These are phyloP conservation scores for Triops longicaudatus DNA, from an alignment of 1,140 invertebrate genomes.

Conservation along the genomic window DNA sequence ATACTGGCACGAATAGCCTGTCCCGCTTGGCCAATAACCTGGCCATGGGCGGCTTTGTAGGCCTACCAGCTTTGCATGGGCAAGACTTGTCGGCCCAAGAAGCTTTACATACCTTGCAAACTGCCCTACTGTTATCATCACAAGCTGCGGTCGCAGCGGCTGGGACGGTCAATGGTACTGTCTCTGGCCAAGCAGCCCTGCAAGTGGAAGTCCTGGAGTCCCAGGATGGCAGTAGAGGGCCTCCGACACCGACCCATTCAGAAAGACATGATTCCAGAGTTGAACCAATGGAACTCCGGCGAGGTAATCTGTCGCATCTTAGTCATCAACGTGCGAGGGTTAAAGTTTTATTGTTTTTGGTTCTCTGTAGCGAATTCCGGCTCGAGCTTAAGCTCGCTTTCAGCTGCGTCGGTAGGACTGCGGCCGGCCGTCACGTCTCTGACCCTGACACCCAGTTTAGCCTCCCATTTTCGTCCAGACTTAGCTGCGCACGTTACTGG, in stretches of 20 bases:
- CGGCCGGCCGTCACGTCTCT: slow-evolving; percentile 37
- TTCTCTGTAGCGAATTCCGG: slow-evolving; percentile 27
- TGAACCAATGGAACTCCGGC: slow-evolving; percentile 44
- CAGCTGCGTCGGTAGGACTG: slow-evolving; percentile 45
- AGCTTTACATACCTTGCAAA: slow-evolving; percentile 53
- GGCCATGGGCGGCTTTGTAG: slow-evolving; percentile 33
- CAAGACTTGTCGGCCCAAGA: slow-evolving; percentile 46
- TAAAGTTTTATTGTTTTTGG: slow-evolving; percentile 21
- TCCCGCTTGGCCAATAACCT: slow-evolving; percentile 11
- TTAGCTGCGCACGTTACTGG: slow-evolving; percentile 81
- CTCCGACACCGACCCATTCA: slow-evolving; percentile 60
- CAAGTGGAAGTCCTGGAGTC: slow-evolving; percentile 32
- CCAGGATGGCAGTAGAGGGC: slow-evolving; percentile 44
- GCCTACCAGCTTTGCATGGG: slow-evolving; percentile 38
- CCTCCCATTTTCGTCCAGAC: slow-evolving; percentile 84
- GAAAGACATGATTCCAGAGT: slow-evolving; percentile 51
- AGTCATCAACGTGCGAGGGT: not conserved
- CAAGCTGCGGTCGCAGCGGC: slow-evolving; percentile 36
- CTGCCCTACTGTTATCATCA: slow-evolving; percentile 45
- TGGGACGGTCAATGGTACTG: slow-evolving; percentile 35
- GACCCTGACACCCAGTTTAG: slow-evolving; percentile 72
- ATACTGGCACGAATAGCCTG: not conserved
- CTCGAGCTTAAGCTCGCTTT: slow-evolving; percentile 36
- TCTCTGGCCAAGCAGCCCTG: slow-evolving; percentile 37
- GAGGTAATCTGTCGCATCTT: slow-evolving; percentile 39